Conservation (phyloP, 2,797 vertebrate genomes). For the Cynopterus sphinx region DNA sequence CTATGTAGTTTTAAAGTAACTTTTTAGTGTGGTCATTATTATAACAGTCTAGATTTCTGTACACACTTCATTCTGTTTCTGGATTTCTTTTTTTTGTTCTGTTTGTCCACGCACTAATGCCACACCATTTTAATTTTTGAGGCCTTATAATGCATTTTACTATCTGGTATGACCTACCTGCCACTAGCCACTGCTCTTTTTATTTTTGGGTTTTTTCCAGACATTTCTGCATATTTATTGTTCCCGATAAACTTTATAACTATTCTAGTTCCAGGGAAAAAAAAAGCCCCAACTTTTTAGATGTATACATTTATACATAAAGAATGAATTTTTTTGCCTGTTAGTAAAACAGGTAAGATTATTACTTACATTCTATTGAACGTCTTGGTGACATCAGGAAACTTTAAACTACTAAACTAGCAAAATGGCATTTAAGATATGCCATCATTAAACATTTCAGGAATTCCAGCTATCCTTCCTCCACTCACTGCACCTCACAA, state of each 20-base stretch:
- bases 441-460: not conserved
- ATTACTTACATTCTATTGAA: not conserved
- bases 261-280: not conserved
- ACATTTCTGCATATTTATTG: not conserved
- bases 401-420: not conserved
- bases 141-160: not conserved
- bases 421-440: constrained; percentile 22
- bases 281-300: not conserved
- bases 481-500: not conserved
- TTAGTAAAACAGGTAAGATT: not conserved
- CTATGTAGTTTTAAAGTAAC: not conserved
- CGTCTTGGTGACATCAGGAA: not conserved
- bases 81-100: not conserved
- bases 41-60: not conserved
- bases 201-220: not conserved
- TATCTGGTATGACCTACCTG: not conserved
- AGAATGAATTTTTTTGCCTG: not conserved
- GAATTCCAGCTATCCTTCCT: not conserved
- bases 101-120: not conserved
- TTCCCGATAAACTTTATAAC: not conserved
- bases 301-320: not conserved
- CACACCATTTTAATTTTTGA: not conserved
- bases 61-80: not conserved
- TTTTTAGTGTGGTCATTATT: not conserved
- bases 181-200: not conserved